Evolutionary conservation across 2,113 vertebrate species (phyloP), one percentile per base, ranked within the genome.

Genomic region (Centrocercus urophasianus): DNA sequence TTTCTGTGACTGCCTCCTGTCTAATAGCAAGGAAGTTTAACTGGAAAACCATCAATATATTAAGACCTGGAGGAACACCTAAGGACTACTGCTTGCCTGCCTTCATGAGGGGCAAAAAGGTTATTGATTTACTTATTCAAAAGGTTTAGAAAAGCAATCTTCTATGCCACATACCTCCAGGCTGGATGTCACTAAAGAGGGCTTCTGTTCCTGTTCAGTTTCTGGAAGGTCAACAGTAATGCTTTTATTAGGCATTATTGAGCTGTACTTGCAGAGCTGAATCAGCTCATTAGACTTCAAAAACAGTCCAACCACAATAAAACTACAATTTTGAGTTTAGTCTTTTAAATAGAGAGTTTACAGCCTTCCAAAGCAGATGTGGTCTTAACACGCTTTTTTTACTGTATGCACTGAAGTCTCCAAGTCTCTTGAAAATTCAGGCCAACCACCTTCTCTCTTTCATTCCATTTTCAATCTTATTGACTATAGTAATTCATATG

Each of bases 391-490:
- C 21, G 54, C 59, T 64, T 67, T 78, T 52, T 52, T n/a, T 60
- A 40, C 32, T 65, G 36, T 47, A 50, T 13, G 22, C 1, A 1
- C 13, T 7, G 8, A 88, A 69, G 42, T 47, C 69, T 84, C 36
- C 36, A 43, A 79, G n/a, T n/a, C 34, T 76, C n/a, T 45, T 45
- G 71, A 89, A 95, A 77, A 79, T 59, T 47, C 61, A 50, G 38
- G 69, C 60, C 50, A 90, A 83, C 19, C 32, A 88, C 12, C 32
- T 80, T 88, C 40, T 73, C 52, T 57, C 38, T 36, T n/a, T 60
- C 60, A 54, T 50, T 82, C 81, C 45, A 56, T 80, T 93, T 96
- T 93, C 89, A 78, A 66, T 88, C 92, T 86, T 77, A 74, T 6
- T 57, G 67, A 86, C 86, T 90, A 8, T 14, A 67, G 61, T 74